A percentile compares a stretch with the other conserved stretches of the same genome.
phyloP scores from a whole-genome alignment of 2,888 invertebrate species.

The Andricus quercusramuli region DNA sequence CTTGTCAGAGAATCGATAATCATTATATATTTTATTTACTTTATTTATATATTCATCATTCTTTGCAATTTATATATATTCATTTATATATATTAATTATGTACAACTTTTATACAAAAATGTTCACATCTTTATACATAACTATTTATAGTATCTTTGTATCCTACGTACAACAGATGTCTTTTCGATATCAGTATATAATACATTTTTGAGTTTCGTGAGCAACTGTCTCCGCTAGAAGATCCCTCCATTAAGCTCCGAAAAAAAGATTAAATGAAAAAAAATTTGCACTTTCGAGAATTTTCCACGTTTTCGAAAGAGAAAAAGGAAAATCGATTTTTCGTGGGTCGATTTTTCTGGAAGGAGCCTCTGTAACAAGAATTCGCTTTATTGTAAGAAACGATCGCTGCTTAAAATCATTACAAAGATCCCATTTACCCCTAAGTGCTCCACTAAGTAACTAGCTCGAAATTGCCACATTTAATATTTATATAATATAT shows the following conservation, averaged over 20 bases:
- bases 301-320: neutral
- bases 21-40: constrained; percentile 56
- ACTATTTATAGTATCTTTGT: constrained; percentile 67
- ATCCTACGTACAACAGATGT: constrained; percentile 63
- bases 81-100: constrained; percentile 72
- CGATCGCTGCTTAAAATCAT: constrained; percentile 66
- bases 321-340: neutral
- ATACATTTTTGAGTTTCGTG: constrained; percentile 68
- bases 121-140: constrained; percentile 75
- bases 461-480: constrained; percentile 76
- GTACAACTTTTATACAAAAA: constrained; percentile 76
- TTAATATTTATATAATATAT: constrained; percentile 62
- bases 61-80: constrained; percentile 60
- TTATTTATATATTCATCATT: constrained; percentile 64
- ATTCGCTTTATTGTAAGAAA: constrained; percentile 54
- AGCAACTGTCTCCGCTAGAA: constrained; percentile 63
- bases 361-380: constrained; percentile 57
- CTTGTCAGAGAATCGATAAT: constrained; percentile 61
- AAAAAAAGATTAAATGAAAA: neutral
- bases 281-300: neutral
- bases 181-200: constrained; percentile 64
- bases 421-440: constrained; percentile 72
- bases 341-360: constrained; percentile 44
- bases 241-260: constrained; percentile 54
- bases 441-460: constrained; percentile 73